A percentile compares a stretch with the other conserved stretches of the same genome.
phyloP scores from a whole-genome alignment of 2,113 vertebrate species.

The Dipodomys merriami region DNA sequence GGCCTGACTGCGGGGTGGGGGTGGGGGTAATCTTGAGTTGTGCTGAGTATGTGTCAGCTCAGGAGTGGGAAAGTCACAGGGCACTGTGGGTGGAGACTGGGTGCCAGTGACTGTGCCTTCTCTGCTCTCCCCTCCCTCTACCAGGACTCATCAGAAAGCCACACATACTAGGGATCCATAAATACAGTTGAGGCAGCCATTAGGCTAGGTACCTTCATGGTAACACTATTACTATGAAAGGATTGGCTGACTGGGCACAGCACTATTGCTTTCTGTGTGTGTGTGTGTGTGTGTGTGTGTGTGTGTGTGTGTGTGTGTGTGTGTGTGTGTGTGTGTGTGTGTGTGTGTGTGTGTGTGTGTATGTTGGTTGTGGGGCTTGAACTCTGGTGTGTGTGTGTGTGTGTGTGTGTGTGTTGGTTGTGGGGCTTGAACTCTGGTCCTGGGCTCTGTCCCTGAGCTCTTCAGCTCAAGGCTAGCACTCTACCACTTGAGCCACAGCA shows the following conservation, averaged over 20 bases:
- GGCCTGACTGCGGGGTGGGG: not conserved
- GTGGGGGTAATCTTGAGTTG: not conserved
- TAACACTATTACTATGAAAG: not conserved
- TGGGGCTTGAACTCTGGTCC: too few relatives aligned
- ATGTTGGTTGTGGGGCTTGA: too few relatives aligned
- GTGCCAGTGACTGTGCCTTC: slow-evolving; percentile 12
- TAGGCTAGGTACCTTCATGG: not conserved
- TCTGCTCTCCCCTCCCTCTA: slow-evolving; percentile 5
- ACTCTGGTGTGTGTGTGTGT: too few relatives aligned
- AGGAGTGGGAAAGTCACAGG: slow-evolving; percentile 45
- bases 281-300: too few relatives aligned
- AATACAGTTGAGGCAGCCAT: not conserved
- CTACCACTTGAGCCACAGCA: too few relatives aligned
- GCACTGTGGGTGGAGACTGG: not conserved
- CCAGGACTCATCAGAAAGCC: slow-evolving; percentile 49
- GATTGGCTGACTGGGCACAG: not conserved
- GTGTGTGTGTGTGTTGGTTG: too few relatives aligned
- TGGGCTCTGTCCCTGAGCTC: too few relatives aligned
- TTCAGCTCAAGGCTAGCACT: too few relatives aligned
- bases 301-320: too few relatives aligned
- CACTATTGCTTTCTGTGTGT: not conserved
- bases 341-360: too few relatives aligned
- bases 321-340: too few relatives aligned
- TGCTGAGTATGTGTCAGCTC: slow-evolving; percentile 78
- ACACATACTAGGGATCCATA: not conserved